Evolutionary conservation across 2,113 vertebrate genomes (phyloP).

Genomic region (Megaceryle maxima): DNA sequence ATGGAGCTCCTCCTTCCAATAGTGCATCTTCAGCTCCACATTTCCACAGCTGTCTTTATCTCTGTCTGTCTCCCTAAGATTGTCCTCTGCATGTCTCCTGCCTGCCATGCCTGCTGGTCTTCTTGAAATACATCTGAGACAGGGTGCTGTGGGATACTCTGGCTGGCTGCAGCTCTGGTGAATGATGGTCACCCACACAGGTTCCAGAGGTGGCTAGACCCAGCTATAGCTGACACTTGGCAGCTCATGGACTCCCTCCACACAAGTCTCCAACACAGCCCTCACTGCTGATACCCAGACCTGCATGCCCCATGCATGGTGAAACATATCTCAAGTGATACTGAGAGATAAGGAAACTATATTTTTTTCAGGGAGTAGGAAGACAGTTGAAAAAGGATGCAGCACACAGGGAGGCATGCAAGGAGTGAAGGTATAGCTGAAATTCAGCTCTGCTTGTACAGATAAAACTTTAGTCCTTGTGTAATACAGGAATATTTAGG

Average conservation of each 20-base stretch:
- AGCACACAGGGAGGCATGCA: fast-evolving
- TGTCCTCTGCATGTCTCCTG: too few relatives aligned
- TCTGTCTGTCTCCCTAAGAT: too few relatives aligned
- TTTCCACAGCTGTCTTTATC: too few relatives aligned
- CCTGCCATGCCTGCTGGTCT: too few relatives aligned
- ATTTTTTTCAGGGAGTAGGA: not conserved
- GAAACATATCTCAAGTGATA: not conserved
- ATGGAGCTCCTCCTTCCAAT: too few relatives aligned
- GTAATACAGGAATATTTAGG: not conserved
- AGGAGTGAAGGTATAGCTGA: not conserved
- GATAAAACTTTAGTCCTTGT: not conserved
- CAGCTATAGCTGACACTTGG: not conserved
- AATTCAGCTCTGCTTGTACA: not conserved
- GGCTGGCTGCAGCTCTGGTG: too few relatives aligned
- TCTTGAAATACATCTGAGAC: too few relatives aligned
- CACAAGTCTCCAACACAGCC: not conserved
- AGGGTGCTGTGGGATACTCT: too few relatives aligned
- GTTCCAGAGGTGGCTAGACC: not conserved
- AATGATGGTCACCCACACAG: too few relatives aligned
- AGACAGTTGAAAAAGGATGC: not conserved
- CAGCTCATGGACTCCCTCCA: not conserved
- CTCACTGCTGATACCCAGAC: not conserved
- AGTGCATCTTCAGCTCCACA: too few relatives aligned
- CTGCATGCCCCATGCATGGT: not conserved
- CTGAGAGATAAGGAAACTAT: not conserved